Evolutionary conservation across 2,797 vertebrate genomes (phyloP), one percentile per base, ranked within the genome.

Genomic region (Petrocephalus sullivani): DNA sequence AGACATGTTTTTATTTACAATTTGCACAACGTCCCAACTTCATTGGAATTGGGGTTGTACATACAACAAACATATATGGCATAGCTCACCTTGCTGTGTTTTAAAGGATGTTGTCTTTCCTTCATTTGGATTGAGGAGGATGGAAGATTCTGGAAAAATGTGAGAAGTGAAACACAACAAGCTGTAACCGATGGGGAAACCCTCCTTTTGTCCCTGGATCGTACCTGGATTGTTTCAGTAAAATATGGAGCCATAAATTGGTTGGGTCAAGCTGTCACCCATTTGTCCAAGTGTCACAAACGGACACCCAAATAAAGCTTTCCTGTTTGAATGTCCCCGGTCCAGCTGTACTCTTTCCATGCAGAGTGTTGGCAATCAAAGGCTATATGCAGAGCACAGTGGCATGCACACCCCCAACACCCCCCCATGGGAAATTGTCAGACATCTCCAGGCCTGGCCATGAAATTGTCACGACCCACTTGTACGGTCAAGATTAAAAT

Each of bases 401-500:
- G 78, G n/a, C 37, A 41, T 41, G 37, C 37, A 41, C 3, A 41
- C 3, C 37, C 37, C 37, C 37, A 41, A 14, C 28, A n/a, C 6
- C 4, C 28, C 7, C 21, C 28, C 4, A 4, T 53, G 4, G 28
- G 9, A 57, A 53, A 4, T 14, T 19, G 28, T 16, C 33, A 21
- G 71, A 1, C 71, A 37, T 37, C 33, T 78, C 33, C 84, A 57
- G 16, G 53, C 41, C 58, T 4, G 1, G 57, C 37, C 16, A 2
- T 9, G n/a, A 21, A 33, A 33, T 64, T 46, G 85, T 49, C 85
- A 46, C 28, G 37, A 86, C 33, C 85, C 56, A 97, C 95, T 95
- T 95, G 94, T 96, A 97, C 97, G 96, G 96, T 95, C 96, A 95
- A 96, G 97, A 97, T 96, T 97, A 97, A 98, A 98, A 98, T 99